Evolutionary conservation across 2,113 vertebrate genomes (phyloP), one percentile per base, ranked within the genome.

Genomic region (Notiomystis cincta): DNA sequence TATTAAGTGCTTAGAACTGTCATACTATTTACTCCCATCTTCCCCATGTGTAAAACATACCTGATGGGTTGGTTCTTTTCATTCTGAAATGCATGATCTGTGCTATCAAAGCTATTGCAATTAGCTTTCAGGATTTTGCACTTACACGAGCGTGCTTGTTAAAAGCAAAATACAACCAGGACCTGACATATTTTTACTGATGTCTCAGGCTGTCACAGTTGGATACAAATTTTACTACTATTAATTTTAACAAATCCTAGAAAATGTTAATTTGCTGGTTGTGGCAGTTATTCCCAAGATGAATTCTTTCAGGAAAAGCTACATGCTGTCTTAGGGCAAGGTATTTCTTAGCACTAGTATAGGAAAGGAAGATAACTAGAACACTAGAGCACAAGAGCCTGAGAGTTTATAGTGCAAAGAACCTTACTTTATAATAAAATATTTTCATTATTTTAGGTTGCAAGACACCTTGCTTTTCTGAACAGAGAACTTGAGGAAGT

Each of bases 391-490:
- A 20, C 23, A 87, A 87, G 50, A 87, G 35, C 20, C 35, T 77
- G 37, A 35, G 67, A 25, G 7, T 58, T 70, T 47, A 44, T 16
- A 78, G 16, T 10, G 16, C 19, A 47, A 72, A 81, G 13, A 75
- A 11, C 27, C 57, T 65, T 33, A 11, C 44, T 85, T 80, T 47
- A 22, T 82, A 92, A 73, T 37, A 60, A 76, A 77, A 56, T 62
- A 61, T 62, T 64, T 71, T 76, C 27, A 81, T 92, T 95, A 40
- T 97, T 97, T 87, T 96, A 99, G 99, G 98, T 98, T 94, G 98
- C 98, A 93, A 98, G 98, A 60, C 98, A 98, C 47, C 96, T 99
- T 69, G 98, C 99, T 65, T 99, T 99, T 97, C 98, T 99, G 15
- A 98, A 99, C 81, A 97, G 96, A 37, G 98, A 99, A 92, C 96